These are phyloP conservation scores for Hypomesus transpacificus DNA, from an alignment of 2,113 vertebrate genomes.

Conservation along the genomic window DNA sequence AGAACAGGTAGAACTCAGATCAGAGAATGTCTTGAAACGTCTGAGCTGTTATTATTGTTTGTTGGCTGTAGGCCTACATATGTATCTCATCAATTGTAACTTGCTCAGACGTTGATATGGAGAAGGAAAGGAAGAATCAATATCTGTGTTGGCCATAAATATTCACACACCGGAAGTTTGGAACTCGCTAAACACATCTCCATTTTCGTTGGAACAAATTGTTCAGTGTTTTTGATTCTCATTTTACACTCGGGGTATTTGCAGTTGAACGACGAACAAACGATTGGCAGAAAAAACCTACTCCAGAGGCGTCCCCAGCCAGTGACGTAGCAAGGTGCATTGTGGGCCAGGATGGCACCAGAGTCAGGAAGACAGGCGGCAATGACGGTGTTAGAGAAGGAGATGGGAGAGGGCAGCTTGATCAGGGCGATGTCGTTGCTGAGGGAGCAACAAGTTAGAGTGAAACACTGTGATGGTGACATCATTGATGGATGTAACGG, in stretches of 20 bases:
- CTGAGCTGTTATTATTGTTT: not conserved
- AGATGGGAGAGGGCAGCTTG: conserved; percentile 73
- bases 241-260: not conserved
- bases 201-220: too few relatives aligned
- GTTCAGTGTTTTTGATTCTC: too few relatives aligned
- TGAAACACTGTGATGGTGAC: not conserved
- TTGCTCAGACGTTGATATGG: too few relatives aligned
- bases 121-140: too few relatives aligned
- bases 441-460: conserved; percentile 1
- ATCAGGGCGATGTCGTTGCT: conserved; percentile 92
- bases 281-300: conserved; percentile 56
- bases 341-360: conserved; percentile 55
- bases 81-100: too few relatives aligned
- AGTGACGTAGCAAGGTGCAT: conserved; percentile 78
- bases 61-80: not conserved
- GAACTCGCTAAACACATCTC: too few relatives aligned
- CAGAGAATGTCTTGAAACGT: not conserved
- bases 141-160: too few relatives aligned
- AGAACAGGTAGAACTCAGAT: not conserved
- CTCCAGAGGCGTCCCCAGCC: conserved; percentile 91
- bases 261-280: not conserved
- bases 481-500: too few relatives aligned
- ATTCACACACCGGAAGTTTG: too few relatives aligned
- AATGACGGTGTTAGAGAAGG: conserved; percentile 63
- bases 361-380: conserved; percentile 75